Evolutionary conservation across 1,140 invertebrate species (phyloP).

Genomic region (Procambarus virginalis): DNA sequence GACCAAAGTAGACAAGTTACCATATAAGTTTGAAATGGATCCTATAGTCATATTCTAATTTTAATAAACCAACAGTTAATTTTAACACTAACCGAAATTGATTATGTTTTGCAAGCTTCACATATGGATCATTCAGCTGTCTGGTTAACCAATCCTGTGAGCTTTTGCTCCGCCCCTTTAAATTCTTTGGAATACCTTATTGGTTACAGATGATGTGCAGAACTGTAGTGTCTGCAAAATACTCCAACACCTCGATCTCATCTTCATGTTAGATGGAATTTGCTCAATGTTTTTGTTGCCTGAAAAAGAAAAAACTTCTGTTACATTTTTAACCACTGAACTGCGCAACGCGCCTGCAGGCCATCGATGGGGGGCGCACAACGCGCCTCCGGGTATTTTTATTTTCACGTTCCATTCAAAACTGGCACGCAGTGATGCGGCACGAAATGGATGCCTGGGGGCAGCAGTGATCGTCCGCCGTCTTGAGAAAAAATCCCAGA

Average conservation of each 20-base stretch:
- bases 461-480: no score
- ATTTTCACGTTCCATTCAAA: no score
- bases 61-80: no score
- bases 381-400: no score
- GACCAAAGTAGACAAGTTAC: no score
- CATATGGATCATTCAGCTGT: conserved; percentile 92
- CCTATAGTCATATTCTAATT: no score
- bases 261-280: neutral
- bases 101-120: conserved; percentile 86
- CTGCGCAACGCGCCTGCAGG: no score
- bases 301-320: neutral
- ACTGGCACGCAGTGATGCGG: no score
- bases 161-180: conserved; percentile 79
- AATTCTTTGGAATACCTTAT: conserved; percentile 71
- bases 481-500: no score
- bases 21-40: no score
- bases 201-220: neutral
- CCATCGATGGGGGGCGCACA: no score
- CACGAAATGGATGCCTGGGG: no score
- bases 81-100: conserved; percentile 81
- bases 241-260: neutral
- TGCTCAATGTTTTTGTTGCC: neutral
- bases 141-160: conserved; percentile 90
- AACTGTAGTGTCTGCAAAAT: neutral
- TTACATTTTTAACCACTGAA: neutral